Evolutionary conservation across 2,797 vertebrate genomes (phyloP), one percentile per base, ranked within the genome.

Genomic region (Pachyuromys duprasi): DNA sequence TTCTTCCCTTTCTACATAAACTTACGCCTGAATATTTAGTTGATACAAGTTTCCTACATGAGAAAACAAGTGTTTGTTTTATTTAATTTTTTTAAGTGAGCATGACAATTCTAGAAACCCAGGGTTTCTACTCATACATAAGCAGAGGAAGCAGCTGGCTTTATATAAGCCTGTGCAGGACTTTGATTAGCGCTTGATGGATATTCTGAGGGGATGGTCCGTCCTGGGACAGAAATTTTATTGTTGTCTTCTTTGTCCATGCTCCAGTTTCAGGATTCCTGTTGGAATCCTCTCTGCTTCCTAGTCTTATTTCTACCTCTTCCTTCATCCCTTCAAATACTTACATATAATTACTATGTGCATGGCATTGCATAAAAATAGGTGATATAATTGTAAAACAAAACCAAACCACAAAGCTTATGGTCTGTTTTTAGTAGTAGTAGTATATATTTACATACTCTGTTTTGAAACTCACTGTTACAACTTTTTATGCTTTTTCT

Each of bases 401-500:
- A n/a, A 42, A 65, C 33, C 24, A 63, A 60, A 36, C 33, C 22
- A 17, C 42, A 89, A 84, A 88, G 31, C 31, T 70, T 87, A 22
- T 15, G 82, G 1, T 89, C 45, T 86, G 5, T 96, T 92, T 82
- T 94, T 3, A 72, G 53, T 92, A 91, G 53, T 92, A 91, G 53
- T 93, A 26, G 22, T 63, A 22, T 62, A 36, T 86, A 63, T 81
- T 90, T 36, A 92, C 45, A 55, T 78, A 53, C 67, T 79, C 22
- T 90, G 39, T 88, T 88, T 20, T 90, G 57, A 86, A 26, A 86
- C 70, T 81, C 42, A 45, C 79, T 94, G 94, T 95, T 63, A n/a
- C 60, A 63, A 62, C 26, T 63, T 82, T 91, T 91, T 15, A 63
- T 87, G n/a, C 57, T 78, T 93, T 96, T 96, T 89, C 39, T 86